Percentiles rank a stretch among this genome's conserved stretches.
These are phyloP conservation scores for Plodia interpunctella DNA, from an alignment of 1,140 invertebrate genomes.

Conservation along the genomic window DNA sequence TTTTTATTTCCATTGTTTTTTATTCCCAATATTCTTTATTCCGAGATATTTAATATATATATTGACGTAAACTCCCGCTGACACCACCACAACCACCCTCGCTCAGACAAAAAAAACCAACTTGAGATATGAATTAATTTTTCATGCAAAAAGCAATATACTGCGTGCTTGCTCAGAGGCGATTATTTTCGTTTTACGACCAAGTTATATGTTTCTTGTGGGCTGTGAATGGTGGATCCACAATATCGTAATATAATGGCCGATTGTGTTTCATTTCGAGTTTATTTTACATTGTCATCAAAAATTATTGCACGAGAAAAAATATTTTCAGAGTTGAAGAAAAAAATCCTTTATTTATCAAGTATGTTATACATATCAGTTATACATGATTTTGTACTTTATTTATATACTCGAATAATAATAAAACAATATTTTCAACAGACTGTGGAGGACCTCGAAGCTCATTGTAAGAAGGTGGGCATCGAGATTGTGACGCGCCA, in stretches of 20 bases:
- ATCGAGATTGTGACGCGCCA: conserved; percentile 98
- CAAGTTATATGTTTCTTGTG: background rate
- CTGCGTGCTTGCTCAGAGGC: background rate
- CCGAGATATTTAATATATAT: too few relatives aligned
- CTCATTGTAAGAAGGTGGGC: conserved; percentile 92
- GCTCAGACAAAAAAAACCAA: background rate
- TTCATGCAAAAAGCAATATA: conserved; percentile 3
- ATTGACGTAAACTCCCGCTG: too few relatives aligned
- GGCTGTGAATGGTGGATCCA: background rate
- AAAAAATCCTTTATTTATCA: too few relatives aligned
- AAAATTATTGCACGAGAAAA: too few relatives aligned
- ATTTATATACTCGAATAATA: background rate
- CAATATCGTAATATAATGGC: background rate
- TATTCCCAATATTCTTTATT: too few relatives aligned
- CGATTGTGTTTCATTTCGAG: background rate
- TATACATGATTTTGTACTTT: too few relatives aligned
- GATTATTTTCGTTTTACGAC: conserved; percentile 2
- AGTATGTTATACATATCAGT: too few relatives aligned
- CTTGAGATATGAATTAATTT: conserved; percentile 3
- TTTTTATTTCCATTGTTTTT: too few relatives aligned
- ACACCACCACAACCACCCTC: background rate
- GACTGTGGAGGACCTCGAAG: conserved; percentile 98
- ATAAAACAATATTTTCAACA: conserved; percentile 57
- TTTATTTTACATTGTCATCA: background rate
- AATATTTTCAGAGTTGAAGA: too few relatives aligned